Evolutionary conservation across 2,797 vertebrate genomes (phyloP).

Genomic region (Xenops minutus): DNA sequence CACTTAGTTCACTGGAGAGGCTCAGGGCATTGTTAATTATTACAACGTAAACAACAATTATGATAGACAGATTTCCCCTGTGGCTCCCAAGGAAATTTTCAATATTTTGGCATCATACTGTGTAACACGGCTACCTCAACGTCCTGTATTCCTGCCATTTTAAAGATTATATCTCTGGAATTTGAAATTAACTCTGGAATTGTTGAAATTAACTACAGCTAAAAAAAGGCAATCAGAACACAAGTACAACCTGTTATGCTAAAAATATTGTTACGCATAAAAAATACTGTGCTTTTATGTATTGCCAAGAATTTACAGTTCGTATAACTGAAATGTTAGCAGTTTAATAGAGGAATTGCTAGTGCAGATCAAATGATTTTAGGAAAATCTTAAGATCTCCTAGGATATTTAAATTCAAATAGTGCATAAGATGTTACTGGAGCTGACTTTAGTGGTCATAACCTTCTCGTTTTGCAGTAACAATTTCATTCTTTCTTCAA

Average conservation of each 20-base stretch:
- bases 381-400: not conserved
- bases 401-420: not conserved
- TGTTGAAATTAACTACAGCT: not conserved
- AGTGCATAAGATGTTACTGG: not conserved
- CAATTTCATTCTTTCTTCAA: not conserved
- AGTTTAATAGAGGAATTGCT: not conserved
- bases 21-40: not conserved
- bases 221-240: not conserved
- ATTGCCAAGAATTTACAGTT: not conserved
- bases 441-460: not conserved
- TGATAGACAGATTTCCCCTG: not conserved
- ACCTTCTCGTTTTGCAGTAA: not conserved
- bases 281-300: accelerated
- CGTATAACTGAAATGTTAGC: not conserved
- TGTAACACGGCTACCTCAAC: not conserved
- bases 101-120: not conserved
- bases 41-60: not conserved
- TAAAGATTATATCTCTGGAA: not conserved
- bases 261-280: not conserved
- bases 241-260: not conserved
- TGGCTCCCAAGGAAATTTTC: not conserved
- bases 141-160: not conserved
- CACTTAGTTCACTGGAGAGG: not conserved
- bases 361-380: not conserved
- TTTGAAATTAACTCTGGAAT: not conserved